phyloP scores from a whole-genome alignment of 1,140 invertebrate species.

The Sitobion miscanthi region DNA sequence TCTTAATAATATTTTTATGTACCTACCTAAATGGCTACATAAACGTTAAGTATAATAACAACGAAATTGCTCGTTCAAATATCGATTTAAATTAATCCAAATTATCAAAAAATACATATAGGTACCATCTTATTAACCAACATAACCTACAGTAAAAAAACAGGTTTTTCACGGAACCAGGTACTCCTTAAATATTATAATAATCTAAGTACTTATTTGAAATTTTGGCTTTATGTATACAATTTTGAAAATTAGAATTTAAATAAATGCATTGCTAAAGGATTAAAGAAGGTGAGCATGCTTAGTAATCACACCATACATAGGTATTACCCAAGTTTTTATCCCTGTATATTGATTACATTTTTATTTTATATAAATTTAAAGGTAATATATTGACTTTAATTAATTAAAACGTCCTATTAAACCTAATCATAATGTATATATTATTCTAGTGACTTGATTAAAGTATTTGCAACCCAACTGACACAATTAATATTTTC shows the following conservation, averaged over 20 bases:
- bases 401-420: no score
- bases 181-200: not conserved
- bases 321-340: no score
- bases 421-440: not conserved
- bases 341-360: no score
- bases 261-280: not conserved
- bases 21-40: not conserved
- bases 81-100: not conserved
- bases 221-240: not conserved
- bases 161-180: no score
- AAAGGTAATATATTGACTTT: no score
- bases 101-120: not conserved
- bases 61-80: not conserved
- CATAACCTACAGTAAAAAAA: not conserved
- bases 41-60: not conserved
- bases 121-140: not conserved
- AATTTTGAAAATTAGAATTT: not conserved
- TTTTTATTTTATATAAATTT: no score
- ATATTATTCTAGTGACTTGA: no score
- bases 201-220: not conserved
- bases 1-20: conserved; percentile 8
- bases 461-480: no score
- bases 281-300: not conserved
- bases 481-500: no score
- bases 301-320: no score